These are phyloP conservation scores for Ellobium chinense DNA, from an alignment of 2,888 invertebrate species.

Conservation along the genomic window DNA sequence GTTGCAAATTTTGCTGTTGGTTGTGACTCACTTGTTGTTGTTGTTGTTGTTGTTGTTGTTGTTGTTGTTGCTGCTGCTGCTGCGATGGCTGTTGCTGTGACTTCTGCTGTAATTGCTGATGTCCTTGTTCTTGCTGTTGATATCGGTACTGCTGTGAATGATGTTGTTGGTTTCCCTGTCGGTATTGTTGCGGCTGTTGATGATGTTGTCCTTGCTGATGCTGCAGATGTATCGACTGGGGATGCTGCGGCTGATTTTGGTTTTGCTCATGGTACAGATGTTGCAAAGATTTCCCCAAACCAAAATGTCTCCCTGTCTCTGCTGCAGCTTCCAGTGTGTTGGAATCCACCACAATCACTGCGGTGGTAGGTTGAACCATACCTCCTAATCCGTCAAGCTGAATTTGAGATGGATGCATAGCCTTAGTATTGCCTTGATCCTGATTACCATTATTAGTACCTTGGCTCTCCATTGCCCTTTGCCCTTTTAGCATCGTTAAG, in stretches of 20 bases:
- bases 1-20: background rate
- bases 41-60: background rate
- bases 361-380: background rate
- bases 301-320: no score
- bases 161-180: background rate
- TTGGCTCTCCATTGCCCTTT: background rate
- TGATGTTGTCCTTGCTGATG: background rate
- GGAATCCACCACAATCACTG: no score
- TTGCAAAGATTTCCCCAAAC: background rate
- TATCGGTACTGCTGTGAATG: background rate
- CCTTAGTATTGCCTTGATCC: no score
- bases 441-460: background rate
- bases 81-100: background rate
- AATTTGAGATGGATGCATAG: no score
- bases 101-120: background rate
- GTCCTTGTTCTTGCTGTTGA: background rate
- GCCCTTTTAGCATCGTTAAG: background rate
- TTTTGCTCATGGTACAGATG: background rate
- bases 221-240: background rate
- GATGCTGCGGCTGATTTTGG: conserved; percentile 1
- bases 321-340: no score
- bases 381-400: no score
- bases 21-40: background rate
- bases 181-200: background rate
- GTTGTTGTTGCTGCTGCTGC: background rate